Conservation (phyloP, 1,140 invertebrate species). For the Ridgeia piscesae region DNA sequence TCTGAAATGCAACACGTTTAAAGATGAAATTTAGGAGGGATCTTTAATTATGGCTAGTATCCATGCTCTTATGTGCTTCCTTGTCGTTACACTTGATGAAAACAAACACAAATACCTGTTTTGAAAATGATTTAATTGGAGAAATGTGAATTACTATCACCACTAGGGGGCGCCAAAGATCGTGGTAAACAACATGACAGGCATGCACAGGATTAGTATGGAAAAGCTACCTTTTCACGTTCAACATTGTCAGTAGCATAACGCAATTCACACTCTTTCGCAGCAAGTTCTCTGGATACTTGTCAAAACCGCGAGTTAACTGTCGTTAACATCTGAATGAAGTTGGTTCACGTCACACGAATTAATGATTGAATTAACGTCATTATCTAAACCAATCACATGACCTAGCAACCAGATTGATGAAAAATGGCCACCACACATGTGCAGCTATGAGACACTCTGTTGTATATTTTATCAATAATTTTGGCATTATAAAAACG, state of each 20-base stretch:
- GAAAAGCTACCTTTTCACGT: not conserved
- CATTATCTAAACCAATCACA: not conserved
- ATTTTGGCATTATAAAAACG: no score
- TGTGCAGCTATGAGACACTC: slow-evolving; percentile 4
- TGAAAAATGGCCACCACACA: slow-evolving; percentile 8
- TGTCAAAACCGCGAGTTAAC: slow-evolving; percentile 47
- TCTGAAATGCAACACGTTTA: no score
- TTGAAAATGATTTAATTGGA: not conserved
- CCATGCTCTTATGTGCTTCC: not conserved
- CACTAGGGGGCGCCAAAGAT: not conserved
- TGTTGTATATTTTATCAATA: no score
- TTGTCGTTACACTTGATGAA: not conserved
- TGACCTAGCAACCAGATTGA: no score
- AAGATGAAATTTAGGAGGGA: no score
- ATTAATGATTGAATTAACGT: not conserved
- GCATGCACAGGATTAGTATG: not conserved
- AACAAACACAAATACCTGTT: not conserved
- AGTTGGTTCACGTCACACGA: not conserved
- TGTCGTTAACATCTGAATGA: slow-evolving; percentile 46
- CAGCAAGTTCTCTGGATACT: slow-evolving; percentile 41
- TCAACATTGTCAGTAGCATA: not conserved
- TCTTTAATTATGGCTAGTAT: not conserved
- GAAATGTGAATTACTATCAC: not conserved
- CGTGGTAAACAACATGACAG: not conserved
- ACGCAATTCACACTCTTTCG: slow-evolving; percentile 44